Evolutionary conservation across 1,140 invertebrate species (phyloP), one percentile per base, ranked within the genome.

Genomic region (Phymorhynchus buccinoides): DNA sequence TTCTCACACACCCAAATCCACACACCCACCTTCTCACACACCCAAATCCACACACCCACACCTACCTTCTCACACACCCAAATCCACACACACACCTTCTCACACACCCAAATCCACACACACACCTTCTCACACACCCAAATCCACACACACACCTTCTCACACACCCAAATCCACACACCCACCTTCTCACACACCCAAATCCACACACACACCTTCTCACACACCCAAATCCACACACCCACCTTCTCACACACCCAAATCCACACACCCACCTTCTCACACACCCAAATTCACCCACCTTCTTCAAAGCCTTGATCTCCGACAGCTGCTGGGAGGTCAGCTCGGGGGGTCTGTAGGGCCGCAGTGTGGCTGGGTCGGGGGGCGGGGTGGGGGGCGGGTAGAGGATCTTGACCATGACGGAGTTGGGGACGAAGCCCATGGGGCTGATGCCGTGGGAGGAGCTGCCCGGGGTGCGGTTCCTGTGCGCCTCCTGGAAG

Each of bases 341-440:
- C 62, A 92, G 87, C 30, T 88, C 81, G 12, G 91, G 91, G 9
- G 89, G 88, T 41, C 85, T 79, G 85, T 91, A 91, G 22, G 89
- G 84, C 22, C 84, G 86, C 42, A 85, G 79, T n/a, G 88, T 84
- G 37, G 84, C 84, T 16, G 75, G 80, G 6, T 83, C 68, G 27
- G 75, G 66, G 27, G 81, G 80, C 0, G 83, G 85, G 27, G 83
- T 75, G 22, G 87, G 86, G 39, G 89, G 88, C n/a, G 92, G 91
- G 86, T 89, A 92, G 12, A 93, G 83, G 48, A 92, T 85, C 75
- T 91, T 91, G 1, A 90, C 87, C 35, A 93, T 86, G 3, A 93
- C 89, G 1, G 92, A 93, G 87, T 93, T 93, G 30, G 92, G 92
- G 27, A 93, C 87, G 79, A 91, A 90, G 37, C 91, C 92, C 78